Evolutionary conservation across 2,888 invertebrate species (phyloP).

Genomic region (Chorisops tibialis): DNA sequence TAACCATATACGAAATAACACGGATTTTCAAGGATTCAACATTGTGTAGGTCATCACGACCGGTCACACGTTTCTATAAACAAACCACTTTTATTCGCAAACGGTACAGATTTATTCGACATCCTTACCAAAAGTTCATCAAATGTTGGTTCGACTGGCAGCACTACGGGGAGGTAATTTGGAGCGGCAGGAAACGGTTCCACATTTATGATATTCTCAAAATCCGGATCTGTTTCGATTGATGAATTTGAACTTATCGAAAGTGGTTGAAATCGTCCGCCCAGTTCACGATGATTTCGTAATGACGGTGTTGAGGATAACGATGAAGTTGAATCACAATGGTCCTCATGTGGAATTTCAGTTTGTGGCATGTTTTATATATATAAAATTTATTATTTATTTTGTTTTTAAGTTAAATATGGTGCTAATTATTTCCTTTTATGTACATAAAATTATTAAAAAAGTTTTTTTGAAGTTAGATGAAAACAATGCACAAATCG

Average conservation of each 20-base stretch:
- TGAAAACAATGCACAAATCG: too few relatives aligned
- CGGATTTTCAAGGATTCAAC: conserved; percentile 61
- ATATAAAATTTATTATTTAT: too few relatives aligned
- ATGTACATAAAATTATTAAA: too few relatives aligned
- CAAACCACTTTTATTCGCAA: not conserved
- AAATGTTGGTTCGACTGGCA: conserved; percentile 58
- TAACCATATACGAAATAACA: conserved; percentile 64
- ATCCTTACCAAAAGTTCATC: conserved; percentile 58
- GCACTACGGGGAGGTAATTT: conserved; percentile 57
- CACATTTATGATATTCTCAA: conserved; percentile 34
- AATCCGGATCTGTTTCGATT: conserved; percentile 20
- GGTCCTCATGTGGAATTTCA: conserved; percentile 38
- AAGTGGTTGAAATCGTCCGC: conserved; percentile 24
- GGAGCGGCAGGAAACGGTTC: conserved; percentile 39
- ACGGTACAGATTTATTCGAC: not conserved
- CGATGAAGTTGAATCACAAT: conserved; percentile 44
- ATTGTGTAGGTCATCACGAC: conserved; percentile 52
- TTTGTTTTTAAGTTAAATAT: too few relatives aligned
- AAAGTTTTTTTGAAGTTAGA: too few relatives aligned
- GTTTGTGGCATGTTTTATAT: conserved; percentile 8
- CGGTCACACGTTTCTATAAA: conserved; percentile 51
- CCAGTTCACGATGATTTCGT: conserved; percentile 17
- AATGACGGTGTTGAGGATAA: conserved; percentile 46
- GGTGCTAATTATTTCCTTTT: too few relatives aligned
- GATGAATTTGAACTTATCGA: conserved; percentile 29